phyloP scores from a whole-genome alignment of 2,888 invertebrate species.

The Physocephala rufipes region DNA sequence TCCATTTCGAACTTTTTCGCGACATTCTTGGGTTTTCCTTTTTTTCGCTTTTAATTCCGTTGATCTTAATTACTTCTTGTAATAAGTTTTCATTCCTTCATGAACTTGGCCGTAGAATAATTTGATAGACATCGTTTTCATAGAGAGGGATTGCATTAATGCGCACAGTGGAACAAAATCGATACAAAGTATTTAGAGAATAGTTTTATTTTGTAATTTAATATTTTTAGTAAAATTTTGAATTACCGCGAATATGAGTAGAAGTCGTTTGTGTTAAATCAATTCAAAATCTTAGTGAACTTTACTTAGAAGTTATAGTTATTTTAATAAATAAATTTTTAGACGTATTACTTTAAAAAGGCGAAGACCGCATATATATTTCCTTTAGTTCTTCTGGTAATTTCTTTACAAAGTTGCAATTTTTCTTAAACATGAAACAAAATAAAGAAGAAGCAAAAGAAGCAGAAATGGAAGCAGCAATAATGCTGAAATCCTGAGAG shows the following conservation, averaged over 20 bases:
- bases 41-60: slow-evolving; percentile 55
- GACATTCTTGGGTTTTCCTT: slow-evolving; percentile 22
- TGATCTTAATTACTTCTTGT: slow-evolving; percentile 64
- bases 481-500: slow-evolving; percentile 32
- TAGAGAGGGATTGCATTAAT: background rate
- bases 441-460: slow-evolving; percentile 16
- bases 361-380: background rate
- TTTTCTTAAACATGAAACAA: slow-evolving; percentile 47
- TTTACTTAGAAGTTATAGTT: no score
- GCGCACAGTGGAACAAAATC: slow-evolving; percentile 2
- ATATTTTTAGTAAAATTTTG: background rate
- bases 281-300: background rate
- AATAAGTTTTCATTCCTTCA: slow-evolving; percentile 63
- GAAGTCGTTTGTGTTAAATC: background rate
- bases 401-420: slow-evolving; percentile 50
- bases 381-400: background rate
- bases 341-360: background rate
- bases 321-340: background rate
- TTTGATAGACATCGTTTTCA: slow-evolving; percentile 54
- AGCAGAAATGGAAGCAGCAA: slow-evolving; percentile 8
- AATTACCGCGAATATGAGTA: background rate
- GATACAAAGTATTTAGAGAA: no score
- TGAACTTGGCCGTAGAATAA: slow-evolving; percentile 55
- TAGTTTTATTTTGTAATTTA: background rate
- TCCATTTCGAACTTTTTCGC: slow-evolving; percentile 9